Base-by-base conservation (phyloP, 2,888 invertebrate species). In the Mesoligia furuncula region DNA sequence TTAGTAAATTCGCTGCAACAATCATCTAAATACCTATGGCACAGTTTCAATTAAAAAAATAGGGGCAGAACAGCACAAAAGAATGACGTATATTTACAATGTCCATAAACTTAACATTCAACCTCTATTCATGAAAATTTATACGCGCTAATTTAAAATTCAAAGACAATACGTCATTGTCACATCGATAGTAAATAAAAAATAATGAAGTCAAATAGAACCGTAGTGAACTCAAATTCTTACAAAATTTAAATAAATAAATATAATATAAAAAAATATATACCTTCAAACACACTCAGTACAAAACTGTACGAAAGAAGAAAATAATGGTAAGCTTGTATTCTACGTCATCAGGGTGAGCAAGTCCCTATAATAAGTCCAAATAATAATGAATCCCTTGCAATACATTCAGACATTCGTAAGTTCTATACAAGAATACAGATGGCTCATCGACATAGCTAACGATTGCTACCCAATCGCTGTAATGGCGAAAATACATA, bases 381-480 rank as follows among this genome's bases (percentile, higher is more conserved):
- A 48, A 72, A 59, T 54, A 66, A 75, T 13, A 61, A 96, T 96
- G 96, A 92, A 95, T 85, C 95, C 94, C 1, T 75, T 95, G 1
- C 89, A 90, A 45, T 93, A 91, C 77, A 83, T 96, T 8, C 89
- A 92, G 20, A 90, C 87, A 11, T 85, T 95, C 48, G 87, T 95
- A 13, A 90, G 88, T 51, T 93, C 93, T 6, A 85, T 96, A n/a
- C 93, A 93, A 80, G 92, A 94, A 71, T 95, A 95, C 80, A 87
- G 94, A 54, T 96, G 95, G 96, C 87, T 96, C 2, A 67, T 95
- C n/a, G 94, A 95, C 27, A 88, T 94, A 20, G 96, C 95, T 6
- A 91, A 92, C 39, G 94, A 94, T 66, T 93, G 92, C 83, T 96
- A 96, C 72, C 96, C 96, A 0, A 90, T 96, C 48, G 89, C 90